Percentiles rank a stretch among this genome's conserved stretches.
Conservation (phyloP, 2,113 vertebrate species). For the Lepus europaeus region DNA sequence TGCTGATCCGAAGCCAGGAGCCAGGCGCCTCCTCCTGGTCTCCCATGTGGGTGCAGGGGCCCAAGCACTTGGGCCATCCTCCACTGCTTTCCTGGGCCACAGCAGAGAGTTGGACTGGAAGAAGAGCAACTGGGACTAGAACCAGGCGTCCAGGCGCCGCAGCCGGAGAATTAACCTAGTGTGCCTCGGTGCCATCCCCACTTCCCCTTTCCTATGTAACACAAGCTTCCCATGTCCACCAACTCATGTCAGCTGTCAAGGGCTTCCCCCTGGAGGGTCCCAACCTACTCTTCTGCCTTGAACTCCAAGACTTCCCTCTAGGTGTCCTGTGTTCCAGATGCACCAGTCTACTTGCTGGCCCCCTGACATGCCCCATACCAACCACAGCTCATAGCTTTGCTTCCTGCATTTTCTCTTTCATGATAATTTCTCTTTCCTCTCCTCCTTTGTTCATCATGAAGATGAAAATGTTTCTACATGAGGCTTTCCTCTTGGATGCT, state of each 20-base stretch:
- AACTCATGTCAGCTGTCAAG: neutral
- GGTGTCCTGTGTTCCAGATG: neutral
- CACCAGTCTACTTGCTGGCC: neutral
- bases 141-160: no score
- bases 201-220: neutral
- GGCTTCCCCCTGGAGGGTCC: neutral
- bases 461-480: neutral
- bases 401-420: neutral
- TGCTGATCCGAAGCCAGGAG: no score
- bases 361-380: neutral
- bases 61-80: no score
- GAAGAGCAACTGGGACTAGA: no score
- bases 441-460: neutral
- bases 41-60: no score
- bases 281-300: neutral
- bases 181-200: no score
- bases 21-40: no score
- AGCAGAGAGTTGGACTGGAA: no score
- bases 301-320: neutral
- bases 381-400: neutral
- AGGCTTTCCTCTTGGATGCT: neutral
- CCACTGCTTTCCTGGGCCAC: no score
- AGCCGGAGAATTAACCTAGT: no score
- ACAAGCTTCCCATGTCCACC: neutral
- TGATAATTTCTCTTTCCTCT: neutral